phyloP scores from a whole-genome alignment of 2,113 vertebrate genomes.

The Megalops atlanticus region DNA sequence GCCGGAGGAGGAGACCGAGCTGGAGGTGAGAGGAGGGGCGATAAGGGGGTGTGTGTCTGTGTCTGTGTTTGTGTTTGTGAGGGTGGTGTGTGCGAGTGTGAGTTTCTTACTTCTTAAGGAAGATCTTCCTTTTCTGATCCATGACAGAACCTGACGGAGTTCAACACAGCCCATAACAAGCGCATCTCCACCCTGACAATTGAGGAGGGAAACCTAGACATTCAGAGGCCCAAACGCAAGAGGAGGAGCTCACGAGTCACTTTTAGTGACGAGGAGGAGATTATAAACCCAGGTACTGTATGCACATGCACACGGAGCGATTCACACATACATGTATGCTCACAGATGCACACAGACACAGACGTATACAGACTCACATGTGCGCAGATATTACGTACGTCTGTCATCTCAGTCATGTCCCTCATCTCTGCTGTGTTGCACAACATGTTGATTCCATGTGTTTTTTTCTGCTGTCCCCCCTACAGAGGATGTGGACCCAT shows the following conservation, averaged over 20 bases:
- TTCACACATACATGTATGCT: neutral
- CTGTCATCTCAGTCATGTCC: no score
- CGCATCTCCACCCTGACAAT: conserved; percentile 94
- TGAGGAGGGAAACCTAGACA: conserved; percentile 95
- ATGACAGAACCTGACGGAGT: conserved; percentile 93
- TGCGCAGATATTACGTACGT: no score
- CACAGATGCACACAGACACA: neutral
- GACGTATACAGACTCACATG: neutral
- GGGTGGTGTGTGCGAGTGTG: neutral
- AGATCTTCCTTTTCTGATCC: neutral
- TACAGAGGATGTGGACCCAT: conserved; percentile 88
- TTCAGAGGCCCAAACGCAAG: conserved; percentile 95
- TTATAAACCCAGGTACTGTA: conserved; percentile 80
- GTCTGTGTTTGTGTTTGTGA: neutral
- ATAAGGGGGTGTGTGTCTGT: neutral
- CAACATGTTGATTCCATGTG: neutral
- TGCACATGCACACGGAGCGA: neutral
- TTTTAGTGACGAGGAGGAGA: conserved; percentile 84
- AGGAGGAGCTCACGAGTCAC: conserved; percentile 84
- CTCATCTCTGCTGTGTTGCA: neutral
- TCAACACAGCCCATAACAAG: conserved; percentile 98
- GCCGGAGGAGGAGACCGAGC: conserved; percentile 85
- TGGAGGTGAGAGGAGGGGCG: conserved; percentile 64
- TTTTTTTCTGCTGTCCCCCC: conserved; percentile 28
- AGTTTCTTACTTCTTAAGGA: neutral